phyloP scores from a whole-genome alignment of 2,113 vertebrate species.

The Leiothrix lutea region DNA sequence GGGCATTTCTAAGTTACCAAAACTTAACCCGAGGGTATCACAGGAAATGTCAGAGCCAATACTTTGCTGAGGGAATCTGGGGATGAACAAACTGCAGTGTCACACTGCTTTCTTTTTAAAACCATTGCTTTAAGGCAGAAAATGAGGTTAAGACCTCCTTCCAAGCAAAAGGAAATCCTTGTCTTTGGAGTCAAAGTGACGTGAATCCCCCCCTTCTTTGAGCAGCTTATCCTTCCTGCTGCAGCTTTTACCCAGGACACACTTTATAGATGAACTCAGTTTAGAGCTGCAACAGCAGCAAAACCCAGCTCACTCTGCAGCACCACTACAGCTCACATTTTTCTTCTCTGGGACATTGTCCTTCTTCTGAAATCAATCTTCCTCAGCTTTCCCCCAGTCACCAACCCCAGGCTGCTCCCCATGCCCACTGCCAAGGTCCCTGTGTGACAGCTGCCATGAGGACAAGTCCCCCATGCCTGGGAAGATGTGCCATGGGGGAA shows the following conservation, averaged over 20 bases:
- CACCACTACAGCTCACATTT: background rate
- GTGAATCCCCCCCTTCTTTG: background rate
- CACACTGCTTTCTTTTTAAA: background rate
- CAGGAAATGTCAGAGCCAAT: background rate
- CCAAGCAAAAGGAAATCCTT: background rate
- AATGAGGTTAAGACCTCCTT: background rate
- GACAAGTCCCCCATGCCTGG: background rate
- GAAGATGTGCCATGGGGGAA: background rate
- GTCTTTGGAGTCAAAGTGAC: background rate
- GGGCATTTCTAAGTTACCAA: background rate
- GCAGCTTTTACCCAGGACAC: background rate
- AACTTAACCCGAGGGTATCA: background rate
- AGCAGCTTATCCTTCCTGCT: background rate
- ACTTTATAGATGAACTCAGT: background rate
- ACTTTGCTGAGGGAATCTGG: background rate
- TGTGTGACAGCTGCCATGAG: background rate
- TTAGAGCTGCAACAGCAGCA: background rate
- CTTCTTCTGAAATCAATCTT: background rate
- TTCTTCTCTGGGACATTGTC: background rate
- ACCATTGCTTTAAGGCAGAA: background rate
- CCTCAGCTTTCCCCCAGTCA: background rate
- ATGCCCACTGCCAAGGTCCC: background rate
- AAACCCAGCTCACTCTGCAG: background rate
- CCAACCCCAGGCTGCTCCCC: background rate
- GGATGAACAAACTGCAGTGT: background rate